phyloP scores from a whole-genome alignment of 2,113 vertebrate species.

The Phaethornis superciliosus region DNA sequence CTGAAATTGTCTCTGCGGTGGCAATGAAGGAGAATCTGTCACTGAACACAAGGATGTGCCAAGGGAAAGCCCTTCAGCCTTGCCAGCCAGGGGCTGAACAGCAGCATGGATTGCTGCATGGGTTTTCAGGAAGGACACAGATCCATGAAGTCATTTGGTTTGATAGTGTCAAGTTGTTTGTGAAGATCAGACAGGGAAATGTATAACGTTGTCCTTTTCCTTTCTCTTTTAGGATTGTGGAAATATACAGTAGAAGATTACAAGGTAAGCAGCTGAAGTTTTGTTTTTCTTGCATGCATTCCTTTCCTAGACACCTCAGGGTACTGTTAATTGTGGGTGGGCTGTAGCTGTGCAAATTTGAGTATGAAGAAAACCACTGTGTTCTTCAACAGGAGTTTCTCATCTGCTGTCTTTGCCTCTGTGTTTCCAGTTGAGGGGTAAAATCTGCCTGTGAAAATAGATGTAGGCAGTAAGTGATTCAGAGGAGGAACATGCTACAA shows the following conservation, averaged over 20 bases:
- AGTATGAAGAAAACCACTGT: background rate
- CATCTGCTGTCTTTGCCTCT: background rate
- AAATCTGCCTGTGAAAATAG: background rate
- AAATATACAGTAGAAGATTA: constrained; percentile 96
- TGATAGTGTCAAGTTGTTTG: background rate
- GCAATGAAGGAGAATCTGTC: background rate
- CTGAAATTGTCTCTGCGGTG: background rate
- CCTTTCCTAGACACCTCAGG: background rate
- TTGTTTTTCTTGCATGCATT: background rate
- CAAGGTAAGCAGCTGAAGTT: constrained; percentile 82
- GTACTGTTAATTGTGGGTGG: background rate
- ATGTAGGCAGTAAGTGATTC: background rate
- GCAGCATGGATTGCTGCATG: rapidly evolving
- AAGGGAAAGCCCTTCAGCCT: background rate
- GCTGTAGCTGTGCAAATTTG: background rate
- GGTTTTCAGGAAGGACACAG: background rate
- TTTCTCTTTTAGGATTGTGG: constrained; percentile 88
- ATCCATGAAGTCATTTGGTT: rapidly evolving
- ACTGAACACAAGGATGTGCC: background rate
- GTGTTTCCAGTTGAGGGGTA: background rate
- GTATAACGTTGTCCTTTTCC: background rate
- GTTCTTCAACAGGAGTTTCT: background rate
- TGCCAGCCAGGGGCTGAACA: background rate
- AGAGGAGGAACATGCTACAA: background rate
- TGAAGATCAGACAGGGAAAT: background rate